phyloP scores from a whole-genome alignment of 2,888 invertebrate genomes.

The Callosobruchus maculatus region DNA sequence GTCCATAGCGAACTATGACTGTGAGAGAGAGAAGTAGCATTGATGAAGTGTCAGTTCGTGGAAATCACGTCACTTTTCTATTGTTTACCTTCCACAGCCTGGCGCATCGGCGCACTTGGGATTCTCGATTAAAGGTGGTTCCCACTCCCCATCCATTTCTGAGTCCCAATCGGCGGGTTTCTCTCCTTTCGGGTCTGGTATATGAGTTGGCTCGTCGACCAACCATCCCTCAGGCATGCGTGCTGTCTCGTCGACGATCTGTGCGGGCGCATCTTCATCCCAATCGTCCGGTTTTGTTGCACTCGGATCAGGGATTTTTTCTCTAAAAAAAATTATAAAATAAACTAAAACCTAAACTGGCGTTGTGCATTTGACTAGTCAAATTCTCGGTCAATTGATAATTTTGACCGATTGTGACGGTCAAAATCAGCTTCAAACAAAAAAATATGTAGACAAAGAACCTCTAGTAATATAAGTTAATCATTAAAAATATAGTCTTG shows the following conservation, averaged over 20 bases:
- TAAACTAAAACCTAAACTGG: no score
- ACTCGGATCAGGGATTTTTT: conserved; percentile 39
- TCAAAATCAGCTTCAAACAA: no score
- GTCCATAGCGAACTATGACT: no score
- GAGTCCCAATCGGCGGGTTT: conserved; percentile 96
- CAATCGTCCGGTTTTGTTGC: conserved; percentile 93
- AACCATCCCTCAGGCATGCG: conserved; percentile 88
- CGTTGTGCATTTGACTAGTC: neutral
- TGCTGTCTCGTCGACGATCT: conserved; percentile 82
- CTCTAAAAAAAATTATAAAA: conserved; percentile 49
- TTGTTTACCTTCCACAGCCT: conserved; percentile 73
- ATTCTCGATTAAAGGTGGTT: conserved; percentile 89
- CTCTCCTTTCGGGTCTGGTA: conserved; percentile 79
- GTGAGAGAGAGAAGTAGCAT: no score
- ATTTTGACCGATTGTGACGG: no score
- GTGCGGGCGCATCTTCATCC: conserved; percentile 92
- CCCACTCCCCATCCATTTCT: conserved; percentile 99
- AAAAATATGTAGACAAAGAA: no score
- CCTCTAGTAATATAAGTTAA: no score
- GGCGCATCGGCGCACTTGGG: conserved; percentile 67
- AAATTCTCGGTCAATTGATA: no score
- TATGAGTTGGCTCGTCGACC: conserved; percentile 82
- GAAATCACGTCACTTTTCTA: neutral
- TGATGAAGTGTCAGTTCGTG: no score
- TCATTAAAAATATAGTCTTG: no score